Base-by-base conservation (phyloP, 2,888 invertebrate species). In the Gasteruption jaculator region DNA sequence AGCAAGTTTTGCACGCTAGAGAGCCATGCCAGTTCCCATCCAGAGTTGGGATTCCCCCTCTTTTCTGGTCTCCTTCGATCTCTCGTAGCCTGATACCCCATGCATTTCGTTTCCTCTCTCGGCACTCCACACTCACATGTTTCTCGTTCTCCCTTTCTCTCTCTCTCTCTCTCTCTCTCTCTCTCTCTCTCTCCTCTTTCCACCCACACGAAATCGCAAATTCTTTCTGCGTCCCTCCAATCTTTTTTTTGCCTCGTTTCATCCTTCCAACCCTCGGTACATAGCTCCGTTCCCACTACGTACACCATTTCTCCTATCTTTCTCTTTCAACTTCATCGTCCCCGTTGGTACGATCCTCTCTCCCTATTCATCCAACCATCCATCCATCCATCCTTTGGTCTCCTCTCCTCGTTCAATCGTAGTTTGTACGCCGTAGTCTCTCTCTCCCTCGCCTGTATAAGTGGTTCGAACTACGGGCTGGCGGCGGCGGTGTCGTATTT, bases 401-500 rank as follows among this genome's bases (percentile, higher is more conserved):
- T 35, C 29, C 38, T 22, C 27, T 19, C 31, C 7, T 22, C 16
- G 31, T 20, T 37, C 5, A 18, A 11, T 29, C n/a, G n/a, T n/a
- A n/a, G n/a, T n/a, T n/a, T n/a, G n/a, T n/a, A n/a, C n/a, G n/a
- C n/a, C n/a, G n/a, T n/a, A n/a, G n/a, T 38, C 45, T 41, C 44
- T 35, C 41, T 34, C 36, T 34, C 46, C 40, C 35, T 43, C 22
- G 43, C 52, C 50, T 56, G 50, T 49, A 58, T 56, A 58, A 58
- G 58, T 58, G 58, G 58, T 57, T 57, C 48, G 56, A 20, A 35
- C 43, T 49, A 56, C 57, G 53, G 58, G 47, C 54, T 58, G 58
- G 57, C 58, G 58, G 57, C 58, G 53, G 50, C 58, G 60, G 60
- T 63, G 57, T 63, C 61, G 62, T 61, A 56, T 63, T 63, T 61